Conservation (phyloP, 2,113 vertebrate species). For the Platysteira castanea region DNA sequence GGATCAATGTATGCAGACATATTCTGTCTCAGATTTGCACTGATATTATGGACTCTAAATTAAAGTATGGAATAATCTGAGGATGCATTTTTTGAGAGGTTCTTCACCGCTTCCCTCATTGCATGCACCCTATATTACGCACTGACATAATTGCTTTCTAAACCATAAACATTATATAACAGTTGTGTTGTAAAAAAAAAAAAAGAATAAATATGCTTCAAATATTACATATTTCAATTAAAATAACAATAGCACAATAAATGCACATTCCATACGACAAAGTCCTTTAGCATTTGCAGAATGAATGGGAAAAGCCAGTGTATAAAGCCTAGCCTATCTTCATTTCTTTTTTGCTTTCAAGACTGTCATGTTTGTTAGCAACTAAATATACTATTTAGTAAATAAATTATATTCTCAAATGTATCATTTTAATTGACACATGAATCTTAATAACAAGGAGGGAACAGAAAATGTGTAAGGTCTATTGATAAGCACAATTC, state of each 20-base stretch:
- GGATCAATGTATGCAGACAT: not conserved
- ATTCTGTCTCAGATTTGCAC: not conserved
- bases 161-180: not conserved
- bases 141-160: not conserved
- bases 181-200: not conserved
- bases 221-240: not conserved
- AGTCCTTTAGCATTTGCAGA: not conserved
- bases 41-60: not conserved
- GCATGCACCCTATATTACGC: fast-evolving
- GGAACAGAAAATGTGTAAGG: not conserved
- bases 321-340: not conserved
- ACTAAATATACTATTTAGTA: not conserved
- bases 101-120: not conserved
- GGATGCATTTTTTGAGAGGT: not conserved
- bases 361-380: not conserved
- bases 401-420: not conserved
- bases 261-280: not conserved
- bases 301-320: not conserved
- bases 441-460: not conserved
- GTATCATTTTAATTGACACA: not conserved
- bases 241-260: not conserved
- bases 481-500: not conserved
- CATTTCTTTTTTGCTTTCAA: not conserved
- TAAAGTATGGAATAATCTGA: not conserved
- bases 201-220: not conserved